These are phyloP conservation scores for Danio choprae DNA, from an alignment of 2,797 vertebrate genomes.

Conservation along the genomic window DNA sequence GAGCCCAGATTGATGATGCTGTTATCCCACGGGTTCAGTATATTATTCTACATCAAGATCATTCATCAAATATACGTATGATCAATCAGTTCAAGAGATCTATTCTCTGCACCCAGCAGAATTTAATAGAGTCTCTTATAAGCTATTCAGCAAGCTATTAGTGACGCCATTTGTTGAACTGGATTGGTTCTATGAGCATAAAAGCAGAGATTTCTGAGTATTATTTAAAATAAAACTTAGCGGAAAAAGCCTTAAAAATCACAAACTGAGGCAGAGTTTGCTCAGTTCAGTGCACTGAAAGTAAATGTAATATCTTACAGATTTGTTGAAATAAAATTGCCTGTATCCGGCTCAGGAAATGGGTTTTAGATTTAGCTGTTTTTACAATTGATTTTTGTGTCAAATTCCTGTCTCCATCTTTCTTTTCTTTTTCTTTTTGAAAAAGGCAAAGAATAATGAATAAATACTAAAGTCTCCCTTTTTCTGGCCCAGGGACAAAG, in stretches of 20 bases:
- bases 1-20: conserved; percentile 12
- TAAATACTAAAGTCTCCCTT: not conserved
- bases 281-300: not conserved
- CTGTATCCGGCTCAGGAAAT: not conserved
- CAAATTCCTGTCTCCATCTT: not conserved
- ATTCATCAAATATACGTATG: conserved; percentile 25
- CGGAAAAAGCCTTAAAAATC: not conserved
- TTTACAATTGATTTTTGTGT: not conserved
- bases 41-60: conserved; percentile 1
- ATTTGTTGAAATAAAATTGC: not conserved
- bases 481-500: not conserved
- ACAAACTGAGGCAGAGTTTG: not conserved
- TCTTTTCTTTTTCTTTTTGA: not conserved
- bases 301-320: not conserved
- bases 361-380: not conserved
- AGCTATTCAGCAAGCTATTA: not conserved
- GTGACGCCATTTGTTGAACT: not conserved
- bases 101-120: not conserved
- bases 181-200: not conserved
- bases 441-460: not conserved
- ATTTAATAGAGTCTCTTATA: conserved; percentile 1
- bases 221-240: not conserved
- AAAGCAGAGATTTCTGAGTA: not conserved
- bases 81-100: conserved; percentile 12
- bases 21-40: conserved; percentile 6